phyloP scores from a whole-genome alignment of 2,113 vertebrate species.

The Tenebrosternarchus preto region DNA sequence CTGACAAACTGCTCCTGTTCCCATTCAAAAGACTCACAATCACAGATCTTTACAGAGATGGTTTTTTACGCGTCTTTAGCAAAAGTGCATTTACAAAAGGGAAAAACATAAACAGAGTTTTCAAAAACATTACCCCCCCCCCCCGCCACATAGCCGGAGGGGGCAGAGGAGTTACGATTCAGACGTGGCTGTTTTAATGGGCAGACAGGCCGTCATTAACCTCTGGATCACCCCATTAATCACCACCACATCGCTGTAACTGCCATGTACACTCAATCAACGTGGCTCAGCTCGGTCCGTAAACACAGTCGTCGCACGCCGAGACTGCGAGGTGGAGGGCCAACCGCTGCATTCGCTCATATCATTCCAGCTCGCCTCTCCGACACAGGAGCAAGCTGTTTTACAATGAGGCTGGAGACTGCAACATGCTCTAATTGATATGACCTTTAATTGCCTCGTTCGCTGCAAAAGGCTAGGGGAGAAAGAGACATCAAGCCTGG shows the following conservation, averaged over 20 bases:
- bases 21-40: background rate
- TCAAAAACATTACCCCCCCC: constrained; percentile 10
- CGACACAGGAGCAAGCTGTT: constrained; percentile 72
- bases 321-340: constrained; percentile 37
- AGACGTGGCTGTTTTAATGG: constrained; percentile 48
- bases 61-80: background rate
- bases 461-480: constrained; percentile 69
- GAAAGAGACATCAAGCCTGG: constrained; percentile 78
- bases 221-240: constrained; percentile 55
- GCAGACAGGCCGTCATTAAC: constrained; percentile 51
- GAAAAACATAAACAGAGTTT: background rate
- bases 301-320: constrained; percentile 38
- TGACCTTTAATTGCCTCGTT: constrained; percentile 82
- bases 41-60: background rate
- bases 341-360: constrained; percentile 53
- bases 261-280: constrained; percentile 49
- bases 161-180: constrained; percentile 45
- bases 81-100: background rate
- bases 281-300: constrained; percentile 10
- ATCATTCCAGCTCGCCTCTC: constrained; percentile 35
- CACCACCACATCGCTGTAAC: constrained; percentile 47
- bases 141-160: background rate
- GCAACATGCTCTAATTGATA: constrained; percentile 81
- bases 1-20: background rate
- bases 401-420: constrained; percentile 77